These are phyloP conservation scores for Mormyrus iriodes DNA, from an alignment of 2,113 vertebrate genomes.

Conservation along the genomic window DNA sequence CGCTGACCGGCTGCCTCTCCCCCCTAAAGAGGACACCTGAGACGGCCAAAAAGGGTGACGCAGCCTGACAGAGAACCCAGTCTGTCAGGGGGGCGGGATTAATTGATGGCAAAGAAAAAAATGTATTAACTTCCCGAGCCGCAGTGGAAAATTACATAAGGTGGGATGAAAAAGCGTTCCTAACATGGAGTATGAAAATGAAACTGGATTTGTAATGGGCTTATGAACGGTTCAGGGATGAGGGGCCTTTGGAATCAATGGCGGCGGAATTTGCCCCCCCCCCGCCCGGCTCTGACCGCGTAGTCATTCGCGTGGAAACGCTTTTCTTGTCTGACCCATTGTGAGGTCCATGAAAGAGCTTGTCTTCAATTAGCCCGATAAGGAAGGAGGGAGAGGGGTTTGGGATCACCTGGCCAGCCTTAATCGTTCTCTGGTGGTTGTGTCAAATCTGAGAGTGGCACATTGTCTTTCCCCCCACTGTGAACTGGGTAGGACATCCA, in stretches of 20 bases:
- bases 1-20: background rate
- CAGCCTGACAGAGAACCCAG: background rate
- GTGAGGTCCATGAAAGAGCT: conserved; percentile 56
- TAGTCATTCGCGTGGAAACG: conserved; percentile 44
- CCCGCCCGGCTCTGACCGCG: conserved; percentile 45
- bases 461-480: conserved; percentile 41
- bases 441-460: conserved; percentile 49
- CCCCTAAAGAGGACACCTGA: background rate
- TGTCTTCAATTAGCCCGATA: conserved; percentile 68
- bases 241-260: conserved; percentile 41
- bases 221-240: conserved; percentile 26
- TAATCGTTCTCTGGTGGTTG: conserved; percentile 52
- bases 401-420: conserved; percentile 35
- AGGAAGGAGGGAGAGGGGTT: conserved; percentile 40
- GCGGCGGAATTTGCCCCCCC: conserved; percentile 44
- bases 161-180: background rate
- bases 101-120: conserved; percentile 18
- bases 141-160: conserved; percentile 14
- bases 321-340: conserved; percentile 57
- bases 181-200: conserved; percentile 12
- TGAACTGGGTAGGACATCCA: conserved; percentile 28
- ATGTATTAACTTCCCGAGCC: conserved; percentile 17
- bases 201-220: conserved; percentile 27
- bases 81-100: background rate
- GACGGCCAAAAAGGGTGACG: background rate